Conservation (phyloP, 1,140 invertebrate genomes). For the Drosophila biarmipes region DNA sequence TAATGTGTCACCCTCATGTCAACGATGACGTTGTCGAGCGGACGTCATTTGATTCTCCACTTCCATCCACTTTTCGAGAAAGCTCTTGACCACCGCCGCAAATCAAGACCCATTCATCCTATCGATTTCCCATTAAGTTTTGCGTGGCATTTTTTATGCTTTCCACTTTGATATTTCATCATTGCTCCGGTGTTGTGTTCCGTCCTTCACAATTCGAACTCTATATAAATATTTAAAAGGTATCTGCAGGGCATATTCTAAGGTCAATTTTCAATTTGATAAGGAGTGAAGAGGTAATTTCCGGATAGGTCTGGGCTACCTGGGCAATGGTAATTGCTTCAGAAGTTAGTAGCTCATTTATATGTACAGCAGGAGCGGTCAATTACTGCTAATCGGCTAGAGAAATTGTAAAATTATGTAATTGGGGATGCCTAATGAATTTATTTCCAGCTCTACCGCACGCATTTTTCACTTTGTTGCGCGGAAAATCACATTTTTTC, state of each 20-base stretch:
- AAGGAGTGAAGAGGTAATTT: slow-evolving; percentile 7
- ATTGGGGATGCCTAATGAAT: slow-evolving; percentile 17
- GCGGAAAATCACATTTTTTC: neutral
- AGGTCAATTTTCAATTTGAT: neutral
- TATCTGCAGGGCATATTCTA: slow-evolving; percentile 3
- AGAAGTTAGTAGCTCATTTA: slow-evolving; percentile 25
- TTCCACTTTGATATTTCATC: slow-evolving; percentile 42
- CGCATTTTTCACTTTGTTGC: slow-evolving; percentile 5
- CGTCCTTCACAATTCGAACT: slow-evolving; percentile 10
- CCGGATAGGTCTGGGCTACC: neutral
- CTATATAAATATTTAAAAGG: slow-evolving; percentile 19
- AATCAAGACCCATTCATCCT: slow-evolving; percentile 37
- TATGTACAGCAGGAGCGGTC: neutral
- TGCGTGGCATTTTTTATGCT: slow-evolving; percentile 66
- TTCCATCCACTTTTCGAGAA: neutral
- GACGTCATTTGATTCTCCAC: slow-evolving; percentile 11
- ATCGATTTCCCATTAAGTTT: slow-evolving; percentile 79
- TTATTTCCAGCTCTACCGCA: slow-evolving; percentile 3
- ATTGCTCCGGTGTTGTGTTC: neutral
- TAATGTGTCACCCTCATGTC: slow-evolving; percentile 10
- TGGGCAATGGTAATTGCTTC: neutral
- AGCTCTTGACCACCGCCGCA: slow-evolving; percentile 23
- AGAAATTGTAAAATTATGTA: slow-evolving; percentile 27
- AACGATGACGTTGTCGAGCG: slow-evolving; percentile 15
- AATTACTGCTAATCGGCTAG: slow-evolving; percentile 14